A percentile compares a stretch with the other conserved stretches of the same genome.
Conservation (phyloP, 2,888 invertebrate genomes). For the Dendrolimus houi region DNA sequence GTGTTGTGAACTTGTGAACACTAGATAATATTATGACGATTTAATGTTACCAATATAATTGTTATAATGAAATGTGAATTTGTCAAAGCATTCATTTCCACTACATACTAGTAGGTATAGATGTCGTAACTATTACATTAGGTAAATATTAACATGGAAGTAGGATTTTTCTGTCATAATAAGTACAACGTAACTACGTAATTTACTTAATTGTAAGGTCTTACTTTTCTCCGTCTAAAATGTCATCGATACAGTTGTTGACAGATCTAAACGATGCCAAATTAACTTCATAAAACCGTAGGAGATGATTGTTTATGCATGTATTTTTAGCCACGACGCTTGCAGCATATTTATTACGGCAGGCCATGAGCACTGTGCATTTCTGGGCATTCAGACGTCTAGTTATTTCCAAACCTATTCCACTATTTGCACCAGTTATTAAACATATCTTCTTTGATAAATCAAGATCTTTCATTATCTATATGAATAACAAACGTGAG, state of each 20-base stretch:
- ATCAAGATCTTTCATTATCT: constrained; percentile 87
- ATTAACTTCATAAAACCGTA: constrained; percentile 45
- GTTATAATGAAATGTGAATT: too few relatives aligned
- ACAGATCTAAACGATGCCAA: constrained; percentile 56
- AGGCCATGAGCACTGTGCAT: constrained; percentile 90
- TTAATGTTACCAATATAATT: too few relatives aligned
- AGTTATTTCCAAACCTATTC: constrained; percentile 96
- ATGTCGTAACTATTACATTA: too few relatives aligned
- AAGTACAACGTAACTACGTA: too few relatives aligned
- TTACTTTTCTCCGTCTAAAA: constrained; percentile 38
- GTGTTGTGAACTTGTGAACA: too few relatives aligned
- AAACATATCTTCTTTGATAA: constrained; percentile 87
- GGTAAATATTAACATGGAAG: too few relatives aligned
- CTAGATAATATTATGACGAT: too few relatives aligned
- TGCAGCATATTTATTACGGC: constrained; percentile 82
- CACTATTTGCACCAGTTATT: constrained; percentile 94
- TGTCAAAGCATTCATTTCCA: too few relatives aligned
- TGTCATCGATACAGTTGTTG: constrained; percentile 39
- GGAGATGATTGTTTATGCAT: constrained; percentile 27
- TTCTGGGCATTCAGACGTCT: constrained; percentile 87
- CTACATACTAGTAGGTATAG: too few relatives aligned
- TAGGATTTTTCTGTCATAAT: too few relatives aligned
- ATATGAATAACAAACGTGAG: constrained; percentile 11
- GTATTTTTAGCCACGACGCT: constrained; percentile 40
- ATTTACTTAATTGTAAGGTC: neutral